phyloP scores from a whole-genome alignment of 1,140 invertebrate species.

The Zaprionus inermis region DNA sequence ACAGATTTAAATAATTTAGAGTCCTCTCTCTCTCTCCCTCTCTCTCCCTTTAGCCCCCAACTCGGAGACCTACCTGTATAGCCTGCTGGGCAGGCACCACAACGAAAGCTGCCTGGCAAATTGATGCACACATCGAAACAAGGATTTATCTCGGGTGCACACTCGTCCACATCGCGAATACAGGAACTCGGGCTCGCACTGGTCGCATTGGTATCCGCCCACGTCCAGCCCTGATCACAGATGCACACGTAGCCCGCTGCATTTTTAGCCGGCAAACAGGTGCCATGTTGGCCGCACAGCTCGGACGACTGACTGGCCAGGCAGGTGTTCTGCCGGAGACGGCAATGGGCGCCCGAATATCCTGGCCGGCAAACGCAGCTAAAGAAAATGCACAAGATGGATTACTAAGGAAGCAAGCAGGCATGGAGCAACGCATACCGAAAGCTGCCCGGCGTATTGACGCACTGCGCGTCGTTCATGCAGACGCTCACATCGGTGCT shows the following conservation, averaged over 20 bases:
- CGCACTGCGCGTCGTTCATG: constrained; percentile 95
- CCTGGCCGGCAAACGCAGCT: constrained; percentile 92
- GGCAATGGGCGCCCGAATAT: constrained; percentile 93
- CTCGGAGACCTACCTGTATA: constrained; percentile 87
- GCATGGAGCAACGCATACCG: constrained; percentile 85
- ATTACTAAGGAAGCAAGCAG: too few relatives aligned
- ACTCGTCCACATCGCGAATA: constrained; percentile 93
- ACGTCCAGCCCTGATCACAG: constrained; percentile 95
- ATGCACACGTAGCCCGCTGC: constrained; percentile 88
- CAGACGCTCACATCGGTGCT: constrained; percentile 93
- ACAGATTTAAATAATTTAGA: not conserved
- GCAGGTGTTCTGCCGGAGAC: constrained; percentile 89
- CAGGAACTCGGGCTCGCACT: constrained; percentile 86
- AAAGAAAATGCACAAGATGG: not conserved
- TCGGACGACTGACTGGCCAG: constrained; percentile 87
- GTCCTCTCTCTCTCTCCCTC: not conserved
- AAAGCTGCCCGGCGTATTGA: constrained; percentile 92
- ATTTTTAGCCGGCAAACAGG: constrained; percentile 88
- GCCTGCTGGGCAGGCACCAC: constrained; percentile 92
- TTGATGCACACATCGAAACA: constrained; percentile 95
- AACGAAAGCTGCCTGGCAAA: constrained; percentile 92
- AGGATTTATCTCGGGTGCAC: constrained; percentile 87
- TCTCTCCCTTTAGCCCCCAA: too few relatives aligned
- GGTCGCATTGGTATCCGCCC: constrained; percentile 86
- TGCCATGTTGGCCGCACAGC: constrained; percentile 95